These are phyloP conservation scores for Melipona quadrifasciata DNA, from an alignment of 1,140 invertebrate genomes.

Conservation along the genomic window DNA sequence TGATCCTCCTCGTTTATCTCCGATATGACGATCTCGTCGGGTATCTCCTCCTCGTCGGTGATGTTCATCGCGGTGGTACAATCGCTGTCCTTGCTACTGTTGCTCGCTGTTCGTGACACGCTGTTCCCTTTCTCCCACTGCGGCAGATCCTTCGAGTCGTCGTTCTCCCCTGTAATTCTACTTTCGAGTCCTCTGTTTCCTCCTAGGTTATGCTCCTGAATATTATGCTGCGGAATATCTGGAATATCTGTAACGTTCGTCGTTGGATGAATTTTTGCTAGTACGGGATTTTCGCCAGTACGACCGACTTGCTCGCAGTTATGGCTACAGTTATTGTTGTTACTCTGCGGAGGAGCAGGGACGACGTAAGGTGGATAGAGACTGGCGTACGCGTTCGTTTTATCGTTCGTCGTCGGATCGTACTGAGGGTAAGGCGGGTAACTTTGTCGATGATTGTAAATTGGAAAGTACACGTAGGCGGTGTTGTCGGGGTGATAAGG, in stretches of 20 bases:
- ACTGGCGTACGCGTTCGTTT: not conserved
- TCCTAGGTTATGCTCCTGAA: not conserved
- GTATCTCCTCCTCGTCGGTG: conserved; percentile 52
- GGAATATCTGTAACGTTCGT: not conserved
- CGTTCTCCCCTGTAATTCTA: not conserved
- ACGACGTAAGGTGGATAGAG: not conserved
- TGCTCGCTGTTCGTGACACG: conserved; percentile 30
- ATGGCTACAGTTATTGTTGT: not conserved
- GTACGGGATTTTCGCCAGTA: too few relatives aligned
- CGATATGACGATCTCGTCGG: not conserved
- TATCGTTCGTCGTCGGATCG: not conserved
- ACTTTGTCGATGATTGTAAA: conserved; percentile 54
- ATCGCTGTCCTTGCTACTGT: conserved; percentile 31
- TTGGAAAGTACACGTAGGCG: conserved; percentile 64
- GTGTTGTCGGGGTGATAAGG: conserved; percentile 59
- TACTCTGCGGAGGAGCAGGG: not conserved
- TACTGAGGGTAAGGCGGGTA: not conserved
- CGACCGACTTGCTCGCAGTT: not conserved
- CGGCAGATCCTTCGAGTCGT: not conserved
- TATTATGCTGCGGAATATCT: not conserved
- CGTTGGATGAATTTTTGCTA: not conserved
- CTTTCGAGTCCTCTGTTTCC: not conserved
- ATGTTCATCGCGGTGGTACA: conserved; percentile 57
- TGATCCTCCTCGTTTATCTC: not conserved
- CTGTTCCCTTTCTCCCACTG: conserved; percentile 15